A percentile compares a stretch with the other conserved stretches of the same genome.
Conservation (phyloP, 2,113 vertebrate genomes). For the Solenodon paradoxus region DNA sequence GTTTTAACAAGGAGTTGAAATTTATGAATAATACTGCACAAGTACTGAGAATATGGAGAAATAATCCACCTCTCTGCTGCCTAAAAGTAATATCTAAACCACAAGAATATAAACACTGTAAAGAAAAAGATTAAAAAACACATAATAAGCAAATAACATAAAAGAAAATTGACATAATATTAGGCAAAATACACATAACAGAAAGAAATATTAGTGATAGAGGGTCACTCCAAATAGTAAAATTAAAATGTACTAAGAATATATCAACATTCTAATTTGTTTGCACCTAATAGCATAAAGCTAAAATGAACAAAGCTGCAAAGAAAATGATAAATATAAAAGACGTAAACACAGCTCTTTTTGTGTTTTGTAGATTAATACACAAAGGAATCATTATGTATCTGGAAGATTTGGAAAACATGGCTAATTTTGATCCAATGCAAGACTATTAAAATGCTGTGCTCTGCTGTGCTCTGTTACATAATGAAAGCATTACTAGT, state of each 20-base stretch:
- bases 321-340: not conserved
- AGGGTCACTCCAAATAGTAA: not conserved
- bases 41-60: not conserved
- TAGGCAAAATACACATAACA: not conserved
- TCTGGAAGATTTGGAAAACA: not conserved
- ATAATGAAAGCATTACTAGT: not conserved
- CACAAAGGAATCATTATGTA: not conserved
- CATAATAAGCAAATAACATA: not conserved
- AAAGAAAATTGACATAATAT: not conserved
- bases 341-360: not conserved
- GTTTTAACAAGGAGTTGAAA: not conserved
- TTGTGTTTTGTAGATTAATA: not conserved
- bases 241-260: not conserved
- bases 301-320: not conserved
- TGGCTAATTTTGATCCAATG: not conserved
- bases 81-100: not conserved
- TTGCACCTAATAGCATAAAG: not conserved
- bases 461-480: not conserved
- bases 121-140: not conserved
- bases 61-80: not conserved
- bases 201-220: not conserved
- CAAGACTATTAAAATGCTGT: not conserved
- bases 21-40: not conserved
- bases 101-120: not conserved
- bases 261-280: not conserved